Percentiles rank a stretch among this genome's conserved stretches.
Evolutionary conservation across 2,888 invertebrate species (phyloP).

Genomic region (Acrobasis consociella): DNA sequence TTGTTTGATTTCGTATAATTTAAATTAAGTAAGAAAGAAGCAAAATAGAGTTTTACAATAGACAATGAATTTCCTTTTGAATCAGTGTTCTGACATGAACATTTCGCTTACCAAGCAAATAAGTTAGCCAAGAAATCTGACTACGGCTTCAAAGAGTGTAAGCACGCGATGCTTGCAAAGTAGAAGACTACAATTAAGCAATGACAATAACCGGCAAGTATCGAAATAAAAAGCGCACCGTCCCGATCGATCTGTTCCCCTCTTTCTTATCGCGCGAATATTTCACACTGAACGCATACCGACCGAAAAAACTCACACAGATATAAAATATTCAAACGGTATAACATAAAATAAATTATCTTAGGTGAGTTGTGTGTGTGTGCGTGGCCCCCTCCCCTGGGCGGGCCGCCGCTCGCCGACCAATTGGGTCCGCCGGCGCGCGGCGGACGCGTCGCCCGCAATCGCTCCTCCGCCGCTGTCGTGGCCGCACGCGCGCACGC

Average conservation of each 20-base stretch:
- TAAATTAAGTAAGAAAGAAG: background rate
- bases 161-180: constrained; percentile 2
- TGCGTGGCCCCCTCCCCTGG: constrained; percentile 77
- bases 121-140: background rate
- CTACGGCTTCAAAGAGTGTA: background rate
- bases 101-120: background rate
- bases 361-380: constrained; percentile 77
- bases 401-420: constrained; percentile 70
- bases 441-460: constrained; percentile 69
- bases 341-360: constrained; percentile 83
- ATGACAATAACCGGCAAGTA: constrained; percentile 62
- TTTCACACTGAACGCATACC: constrained; percentile 82
- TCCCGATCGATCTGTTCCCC: constrained; percentile 81
- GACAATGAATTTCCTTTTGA: background rate
- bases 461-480: constrained; percentile 58
- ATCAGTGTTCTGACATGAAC: background rate
- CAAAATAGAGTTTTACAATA: background rate
- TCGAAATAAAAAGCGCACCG: constrained; percentile 78
- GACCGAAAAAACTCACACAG: constrained; percentile 82
- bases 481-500: constrained; percentile 44
- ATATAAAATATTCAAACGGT: constrained; percentile 83
- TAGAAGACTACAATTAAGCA: constrained; percentile 55
- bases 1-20: background rate
- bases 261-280: constrained; percentile 82
- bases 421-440: constrained; percentile 83